Conservation (phyloP, 2,888 invertebrate genomes). For the Drosophila mimica region DNA sequence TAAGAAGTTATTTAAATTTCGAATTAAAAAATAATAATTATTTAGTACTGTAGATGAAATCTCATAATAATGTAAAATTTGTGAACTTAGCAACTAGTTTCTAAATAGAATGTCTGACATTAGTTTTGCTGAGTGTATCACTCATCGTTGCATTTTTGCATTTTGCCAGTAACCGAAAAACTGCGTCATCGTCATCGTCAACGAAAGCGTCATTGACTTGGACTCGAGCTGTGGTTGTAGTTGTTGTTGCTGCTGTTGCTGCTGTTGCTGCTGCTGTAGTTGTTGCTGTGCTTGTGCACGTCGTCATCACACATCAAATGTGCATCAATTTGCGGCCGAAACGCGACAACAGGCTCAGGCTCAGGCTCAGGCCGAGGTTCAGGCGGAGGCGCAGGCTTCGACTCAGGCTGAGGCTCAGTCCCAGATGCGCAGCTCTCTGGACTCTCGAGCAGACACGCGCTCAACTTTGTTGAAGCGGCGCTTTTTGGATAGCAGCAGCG, state of each 20-base stretch:
- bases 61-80: not conserved
- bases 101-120: not conserved
- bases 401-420: slow-evolving; percentile 1
- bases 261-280: not conserved
- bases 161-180: slow-evolving; percentile 44
- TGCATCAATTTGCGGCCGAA: slow-evolving; percentile 70
- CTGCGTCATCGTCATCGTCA: slow-evolving; percentile 48
- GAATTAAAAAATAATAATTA: no score
- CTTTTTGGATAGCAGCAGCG: slow-evolving; percentile 26
- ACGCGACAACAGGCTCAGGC: slow-evolving; percentile 62
- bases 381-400: not conserved
- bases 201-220: slow-evolving; percentile 15
- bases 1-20: no score
- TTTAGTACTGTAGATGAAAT: not conserved
- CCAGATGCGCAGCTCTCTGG: not conserved
- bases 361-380: not conserved
- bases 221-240: slow-evolving; percentile 5
- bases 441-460: slow-evolving; percentile 60
- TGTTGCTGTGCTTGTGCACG: slow-evolving; percentile 29
- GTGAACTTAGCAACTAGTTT: not conserved
- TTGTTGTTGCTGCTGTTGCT: not conserved
- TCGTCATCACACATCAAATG: slow-evolving; percentile 74
- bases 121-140: slow-evolving; percentile 5
- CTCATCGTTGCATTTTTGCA: slow-evolving; percentile 49
- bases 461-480: slow-evolving; percentile 48